These are phyloP conservation scores for Exephanes ischioxanthus DNA, from an alignment of 2,888 invertebrate genomes.

Conservation along the genomic window DNA sequence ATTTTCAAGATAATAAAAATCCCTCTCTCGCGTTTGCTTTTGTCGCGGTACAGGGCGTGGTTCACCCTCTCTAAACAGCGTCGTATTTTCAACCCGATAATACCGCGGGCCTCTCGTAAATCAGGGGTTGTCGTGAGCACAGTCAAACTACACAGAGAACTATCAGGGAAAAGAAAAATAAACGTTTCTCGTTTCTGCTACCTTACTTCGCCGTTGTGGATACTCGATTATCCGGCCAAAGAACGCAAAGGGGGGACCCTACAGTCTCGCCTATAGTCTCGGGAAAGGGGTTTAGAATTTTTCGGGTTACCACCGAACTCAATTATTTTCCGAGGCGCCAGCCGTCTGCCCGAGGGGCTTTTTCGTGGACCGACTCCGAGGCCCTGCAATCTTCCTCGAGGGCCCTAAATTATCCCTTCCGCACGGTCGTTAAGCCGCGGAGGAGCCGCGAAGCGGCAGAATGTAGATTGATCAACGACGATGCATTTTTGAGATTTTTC, in stretches of 20 bases:
- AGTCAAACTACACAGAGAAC: constrained; percentile 51
- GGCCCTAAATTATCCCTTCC: constrained; percentile 61
- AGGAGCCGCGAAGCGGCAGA: background rate
- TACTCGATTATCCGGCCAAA: constrained; percentile 30
- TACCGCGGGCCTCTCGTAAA: constrained; percentile 35
- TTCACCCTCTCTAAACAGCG: constrained; percentile 11
- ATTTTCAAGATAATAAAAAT: background rate
- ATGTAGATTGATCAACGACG: background rate
- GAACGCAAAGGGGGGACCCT: background rate
- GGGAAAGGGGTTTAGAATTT: constrained; percentile 4
- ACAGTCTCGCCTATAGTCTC: background rate
- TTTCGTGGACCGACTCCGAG: constrained; percentile 37
- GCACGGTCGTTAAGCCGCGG: constrained; percentile 26
- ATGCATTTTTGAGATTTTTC: too few species aligned
- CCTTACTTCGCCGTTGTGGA: constrained; percentile 22
- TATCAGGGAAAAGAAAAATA: constrained; percentile 25
- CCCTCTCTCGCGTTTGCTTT: background rate
- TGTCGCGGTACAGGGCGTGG: background rate
- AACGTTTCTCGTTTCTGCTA: constrained; percentile 19
- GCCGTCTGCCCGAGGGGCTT: constrained; percentile 54
- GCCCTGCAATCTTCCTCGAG: constrained; percentile 56
- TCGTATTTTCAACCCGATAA: background rate
- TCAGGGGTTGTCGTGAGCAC: constrained; percentile 62
- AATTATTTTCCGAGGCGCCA: constrained; percentile 64
- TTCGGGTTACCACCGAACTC: constrained; percentile 44